phyloP scores from a whole-genome alignment of 2,113 vertebrate genomes.

The Ailuropoda melanoleuca region DNA sequence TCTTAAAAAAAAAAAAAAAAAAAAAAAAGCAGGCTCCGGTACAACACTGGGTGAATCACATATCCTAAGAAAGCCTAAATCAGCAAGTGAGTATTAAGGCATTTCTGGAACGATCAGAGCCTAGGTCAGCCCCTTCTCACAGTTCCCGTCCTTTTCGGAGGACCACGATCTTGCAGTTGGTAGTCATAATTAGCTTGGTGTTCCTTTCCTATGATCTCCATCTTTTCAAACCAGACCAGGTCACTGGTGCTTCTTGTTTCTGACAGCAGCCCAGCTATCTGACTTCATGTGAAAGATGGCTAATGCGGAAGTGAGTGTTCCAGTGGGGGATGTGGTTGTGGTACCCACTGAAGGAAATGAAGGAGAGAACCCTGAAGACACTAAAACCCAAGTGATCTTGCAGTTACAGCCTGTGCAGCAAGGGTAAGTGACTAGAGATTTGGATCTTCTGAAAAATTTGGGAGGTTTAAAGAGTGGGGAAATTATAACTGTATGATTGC shows the following conservation, averaged over 20 bases:
- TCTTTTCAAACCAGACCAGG: conserved; percentile 32
- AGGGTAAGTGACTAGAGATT: conserved; percentile 85
- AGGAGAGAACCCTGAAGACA: conserved; percentile 90
- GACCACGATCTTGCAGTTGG: background rate
- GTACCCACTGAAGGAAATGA: conserved; percentile 90
- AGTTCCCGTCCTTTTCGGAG: background rate
- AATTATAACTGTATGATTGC: background rate
- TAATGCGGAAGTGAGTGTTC: conserved; percentile 92
- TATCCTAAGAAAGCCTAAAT: background rate
- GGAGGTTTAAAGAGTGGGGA: background rate
- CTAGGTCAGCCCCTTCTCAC: background rate
- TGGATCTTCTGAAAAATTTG: background rate
- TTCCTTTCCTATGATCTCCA: background rate
- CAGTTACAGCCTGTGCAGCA: conserved; percentile 93
- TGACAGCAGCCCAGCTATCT: conserved; percentile 46
- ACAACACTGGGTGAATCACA: background rate
- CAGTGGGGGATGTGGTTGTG: conserved; percentile 91
- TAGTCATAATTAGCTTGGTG: background rate
- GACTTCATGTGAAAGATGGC: conserved; percentile 92
- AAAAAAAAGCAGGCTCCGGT: background rate
- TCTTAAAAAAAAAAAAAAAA: too few species aligned
- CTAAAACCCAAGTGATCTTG: conserved; percentile 93
- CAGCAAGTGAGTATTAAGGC: background rate
- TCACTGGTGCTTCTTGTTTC: conserved; percentile 49
- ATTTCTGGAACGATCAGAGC: background rate